phyloP scores from a whole-genome alignment of 2,888 invertebrate genomes.

The Phyto melanocephala region DNA sequence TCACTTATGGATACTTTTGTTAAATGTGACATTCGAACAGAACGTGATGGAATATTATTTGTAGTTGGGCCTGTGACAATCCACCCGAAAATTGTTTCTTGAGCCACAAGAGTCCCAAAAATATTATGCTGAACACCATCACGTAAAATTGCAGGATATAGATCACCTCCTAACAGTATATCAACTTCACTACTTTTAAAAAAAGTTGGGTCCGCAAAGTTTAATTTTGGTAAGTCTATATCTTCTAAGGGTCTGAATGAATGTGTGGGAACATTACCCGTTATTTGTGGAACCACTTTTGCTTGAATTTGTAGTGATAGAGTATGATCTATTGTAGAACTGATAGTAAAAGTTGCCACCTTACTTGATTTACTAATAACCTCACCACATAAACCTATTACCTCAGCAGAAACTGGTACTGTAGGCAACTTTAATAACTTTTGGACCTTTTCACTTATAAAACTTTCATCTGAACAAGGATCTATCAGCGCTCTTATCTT shows the following conservation, averaged over 20 bases:
- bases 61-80: neutral
- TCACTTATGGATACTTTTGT: constrained; percentile 2
- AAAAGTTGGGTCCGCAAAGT: constrained; percentile 9
- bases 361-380: neutral
- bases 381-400: neutral
- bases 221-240: neutral
- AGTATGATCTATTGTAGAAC: neutral
- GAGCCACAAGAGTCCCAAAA: neutral
- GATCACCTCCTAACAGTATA: no score
- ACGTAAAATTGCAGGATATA: no score
- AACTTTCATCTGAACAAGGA: constrained; percentile 5
- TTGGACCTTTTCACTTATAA: neutral
- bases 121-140: no score
- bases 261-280: neutral
- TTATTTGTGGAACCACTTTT: neutral
- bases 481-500: neutral
- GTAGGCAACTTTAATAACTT: neutral
- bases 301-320: neutral
- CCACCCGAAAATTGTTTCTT: constrained; percentile 2
- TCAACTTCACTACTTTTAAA: neutral
- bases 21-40: neutral
- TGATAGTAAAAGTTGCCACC: neutral
- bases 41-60: no score
- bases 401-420: neutral
- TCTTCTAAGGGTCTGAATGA: neutral